A percentile compares a stretch with the other conserved stretches of the same genome.
Evolutionary conservation across 2,113 vertebrate genomes (phyloP).

Genomic region (Otis tarda): DNA sequence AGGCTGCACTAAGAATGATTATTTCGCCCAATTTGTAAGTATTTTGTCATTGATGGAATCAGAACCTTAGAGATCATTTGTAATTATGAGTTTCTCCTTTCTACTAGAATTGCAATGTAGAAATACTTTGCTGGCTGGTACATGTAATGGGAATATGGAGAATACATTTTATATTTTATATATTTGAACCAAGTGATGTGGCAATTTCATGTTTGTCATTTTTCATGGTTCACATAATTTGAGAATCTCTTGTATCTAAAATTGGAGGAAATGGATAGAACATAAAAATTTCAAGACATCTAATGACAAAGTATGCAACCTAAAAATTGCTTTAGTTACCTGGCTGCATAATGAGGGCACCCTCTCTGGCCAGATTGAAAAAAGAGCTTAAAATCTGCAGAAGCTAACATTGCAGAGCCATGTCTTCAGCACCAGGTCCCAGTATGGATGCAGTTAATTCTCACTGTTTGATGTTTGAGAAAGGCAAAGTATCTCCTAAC

Average conservation of each 20-base stretch:
- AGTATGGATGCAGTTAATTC: neutral
- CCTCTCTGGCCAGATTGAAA: neutral
- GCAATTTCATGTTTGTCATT: neutral
- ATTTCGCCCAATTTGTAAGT: neutral
- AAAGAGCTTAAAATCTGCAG: neutral
- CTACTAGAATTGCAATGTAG: neutral
- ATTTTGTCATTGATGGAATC: neutral
- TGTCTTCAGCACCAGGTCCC: neutral
- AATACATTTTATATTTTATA: neutral
- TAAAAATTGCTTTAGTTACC: neutral
- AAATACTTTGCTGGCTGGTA: neutral
- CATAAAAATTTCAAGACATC: neutral
- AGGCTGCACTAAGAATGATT: neutral
- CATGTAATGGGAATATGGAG: neutral
- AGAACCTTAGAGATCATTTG: neutral
- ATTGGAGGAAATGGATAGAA: neutral
- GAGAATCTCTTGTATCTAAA: neutral
- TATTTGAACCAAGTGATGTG: neutral
- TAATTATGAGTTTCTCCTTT: neutral
- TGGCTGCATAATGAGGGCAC: neutral
- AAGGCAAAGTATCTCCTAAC: neutral
- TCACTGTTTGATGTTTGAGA: neutral
- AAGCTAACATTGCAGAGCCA: neutral
- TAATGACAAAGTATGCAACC: neutral
- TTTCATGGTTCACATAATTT: neutral